phyloP scores from a whole-genome alignment of 2,888 invertebrate genomes.

The Nudaria mundana region DNA sequence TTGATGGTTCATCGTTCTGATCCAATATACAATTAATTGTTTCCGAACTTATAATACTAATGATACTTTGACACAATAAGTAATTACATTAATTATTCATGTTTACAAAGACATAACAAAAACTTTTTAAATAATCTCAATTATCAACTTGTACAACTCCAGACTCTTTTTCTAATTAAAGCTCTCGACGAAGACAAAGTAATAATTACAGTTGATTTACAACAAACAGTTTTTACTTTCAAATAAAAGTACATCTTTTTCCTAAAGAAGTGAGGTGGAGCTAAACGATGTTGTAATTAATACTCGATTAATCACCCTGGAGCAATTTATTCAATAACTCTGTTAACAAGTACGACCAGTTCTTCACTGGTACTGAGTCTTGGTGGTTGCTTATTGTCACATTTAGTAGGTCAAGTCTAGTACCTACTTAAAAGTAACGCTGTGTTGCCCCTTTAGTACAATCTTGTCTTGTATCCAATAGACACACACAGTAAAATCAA shows the following conservation, averaged over 20 bases:
- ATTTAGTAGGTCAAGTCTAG: no score
- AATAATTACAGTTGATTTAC: conserved; percentile 1
- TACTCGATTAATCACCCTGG: conserved; percentile 70
- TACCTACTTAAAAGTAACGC: no score
- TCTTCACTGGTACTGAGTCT: no score
- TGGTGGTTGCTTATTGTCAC: no score
- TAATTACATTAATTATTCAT: no score
- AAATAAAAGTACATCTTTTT: conserved; percentile 36
- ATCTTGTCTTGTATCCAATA: no score
- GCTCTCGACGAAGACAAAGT: background rate
- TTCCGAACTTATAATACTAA: no score
- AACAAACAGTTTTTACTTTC: conserved; percentile 11
- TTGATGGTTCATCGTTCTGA: no score
- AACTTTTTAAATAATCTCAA: background rate
- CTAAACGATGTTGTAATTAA: conserved; percentile 77
- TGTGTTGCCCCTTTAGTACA: no score
- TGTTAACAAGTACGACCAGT: conserved; percentile 54
- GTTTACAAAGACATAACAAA: background rate
- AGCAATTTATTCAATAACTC: conserved; percentile 72
- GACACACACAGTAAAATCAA: no score
- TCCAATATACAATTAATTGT: no score
- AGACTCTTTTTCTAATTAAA: background rate
- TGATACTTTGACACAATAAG: no score
- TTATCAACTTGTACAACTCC: background rate
- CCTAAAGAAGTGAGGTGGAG: conserved; percentile 53